Evolutionary conservation across 1,140 invertebrate genomes (phyloP).

Genomic region (Teleogryllus occipitalis): DNA sequence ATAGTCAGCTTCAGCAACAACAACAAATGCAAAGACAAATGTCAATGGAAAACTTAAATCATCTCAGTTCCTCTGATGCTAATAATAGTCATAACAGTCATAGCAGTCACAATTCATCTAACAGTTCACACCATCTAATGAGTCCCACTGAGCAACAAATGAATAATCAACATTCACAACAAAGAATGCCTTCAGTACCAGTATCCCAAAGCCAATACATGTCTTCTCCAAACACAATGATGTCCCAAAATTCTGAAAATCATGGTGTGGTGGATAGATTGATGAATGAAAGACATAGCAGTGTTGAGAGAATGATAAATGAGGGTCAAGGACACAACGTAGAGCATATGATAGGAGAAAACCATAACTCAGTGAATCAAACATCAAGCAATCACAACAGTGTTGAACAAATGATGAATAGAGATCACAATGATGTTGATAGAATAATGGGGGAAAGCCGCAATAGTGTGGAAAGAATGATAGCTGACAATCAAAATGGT

Average conservation of each 20-base stretch:
- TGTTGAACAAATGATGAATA: neutral
- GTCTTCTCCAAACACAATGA: neutral
- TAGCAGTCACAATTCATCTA: neutral
- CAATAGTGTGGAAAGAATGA: neutral
- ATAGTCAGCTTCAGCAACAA: constrained; percentile 23
- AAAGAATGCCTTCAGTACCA: neutral
- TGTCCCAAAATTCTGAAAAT: neutral
- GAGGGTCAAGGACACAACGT: neutral
- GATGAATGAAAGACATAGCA: neutral
- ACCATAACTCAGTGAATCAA: neutral
- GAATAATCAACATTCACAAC: neutral
- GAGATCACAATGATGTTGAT: neutral
- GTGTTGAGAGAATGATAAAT: neutral
- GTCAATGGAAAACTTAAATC: constrained; percentile 7
- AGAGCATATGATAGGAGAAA: neutral
- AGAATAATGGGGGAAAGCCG: neutral
- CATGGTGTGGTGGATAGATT: neutral
- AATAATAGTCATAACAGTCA: neutral
- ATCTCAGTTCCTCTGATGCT: neutral
- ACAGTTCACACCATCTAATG: neutral
- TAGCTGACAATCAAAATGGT: neutral
- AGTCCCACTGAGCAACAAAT: neutral
- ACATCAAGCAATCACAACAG: neutral
- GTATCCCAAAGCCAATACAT: neutral
- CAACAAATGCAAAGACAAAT: constrained; percentile 17